Base-by-base conservation (phyloP, 2,888 invertebrate species). In the Beris morrisii region DNA sequence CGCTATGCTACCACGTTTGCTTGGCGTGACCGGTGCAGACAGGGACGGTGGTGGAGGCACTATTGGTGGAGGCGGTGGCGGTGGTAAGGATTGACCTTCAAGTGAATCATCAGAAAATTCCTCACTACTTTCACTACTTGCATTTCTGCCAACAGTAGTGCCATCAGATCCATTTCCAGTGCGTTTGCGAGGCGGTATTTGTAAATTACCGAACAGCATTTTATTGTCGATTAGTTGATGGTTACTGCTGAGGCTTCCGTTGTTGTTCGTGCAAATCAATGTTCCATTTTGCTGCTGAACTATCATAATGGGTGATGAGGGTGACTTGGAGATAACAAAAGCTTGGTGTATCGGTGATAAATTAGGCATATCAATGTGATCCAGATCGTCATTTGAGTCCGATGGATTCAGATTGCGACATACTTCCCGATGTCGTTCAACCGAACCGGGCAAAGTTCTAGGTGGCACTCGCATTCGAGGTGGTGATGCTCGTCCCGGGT, bases 91-190 rank as follows among this genome's bases (percentile, higher is more conserved):
- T 74, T 74, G 74, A 31, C 87, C 83, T 76, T 90, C 91, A 79
- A 93, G 92, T 70, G 92, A 93, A 80, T 93, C 92, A 78, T 93
- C 92, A 30, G 92, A 92, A 79, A 92, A 92, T 74, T 88, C 87
- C 70, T 86, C 86, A 70, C 85, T 85, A 73, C 84, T 69, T 83
- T 84, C 69, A 76, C 55, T 54, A 69, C 68, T 54, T 52, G 31
- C 64, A 15, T 38, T 38, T 38, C 38, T 9, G 30, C 63, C 31
- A 57, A 61, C 54, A 13, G 58, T 65, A 15, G 38, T 57, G 44
- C 57, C 50, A 67, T 66, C 66, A 68, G 15, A 30, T 52, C 58
- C 56, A 55, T 67, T 65, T 63, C 46, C 46, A 64, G 65, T 46
- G 46, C 65, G 50, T 64, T 59, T 58, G 45, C 38, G 57, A n/a